phyloP scores from a whole-genome alignment of 2,888 invertebrate species.

The Lamellibrachia satsuma region DNA sequence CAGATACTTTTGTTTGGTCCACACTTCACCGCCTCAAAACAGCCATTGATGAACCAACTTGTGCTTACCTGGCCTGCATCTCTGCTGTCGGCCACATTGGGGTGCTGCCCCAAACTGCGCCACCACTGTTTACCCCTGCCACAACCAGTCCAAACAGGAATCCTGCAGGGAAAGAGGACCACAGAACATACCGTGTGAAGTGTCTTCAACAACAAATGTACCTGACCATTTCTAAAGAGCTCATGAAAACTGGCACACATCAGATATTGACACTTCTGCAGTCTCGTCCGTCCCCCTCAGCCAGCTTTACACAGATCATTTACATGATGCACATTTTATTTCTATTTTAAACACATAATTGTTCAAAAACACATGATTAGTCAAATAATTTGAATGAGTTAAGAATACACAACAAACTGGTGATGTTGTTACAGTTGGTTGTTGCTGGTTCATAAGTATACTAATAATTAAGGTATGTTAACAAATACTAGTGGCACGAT shows the following conservation, averaged over 20 bases:
- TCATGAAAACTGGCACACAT: neutral
- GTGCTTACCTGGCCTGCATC: constrained; percentile 44
- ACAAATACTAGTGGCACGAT: too few relatives aligned
- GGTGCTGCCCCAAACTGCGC: constrained; percentile 51
- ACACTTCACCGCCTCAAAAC: too few relatives aligned
- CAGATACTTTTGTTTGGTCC: neutral
- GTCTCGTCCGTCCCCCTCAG: neutral
- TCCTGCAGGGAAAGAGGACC: constrained; percentile 33
- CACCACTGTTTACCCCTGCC: constrained; percentile 48
- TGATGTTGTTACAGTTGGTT: too few relatives aligned
- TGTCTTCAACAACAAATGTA: neutral
- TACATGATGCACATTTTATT: neutral
- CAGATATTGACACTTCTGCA: neutral
- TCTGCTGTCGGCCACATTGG: constrained; percentile 42
- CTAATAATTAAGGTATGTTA: too few relatives aligned
- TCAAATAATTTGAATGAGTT: neutral
- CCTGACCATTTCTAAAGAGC: neutral
- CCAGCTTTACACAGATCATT: neutral
- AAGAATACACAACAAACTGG: neutral
- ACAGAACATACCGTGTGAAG: neutral
- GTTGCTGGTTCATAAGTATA: too few relatives aligned
- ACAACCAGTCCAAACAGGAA: constrained; percentile 41
- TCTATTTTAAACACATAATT: neutral
- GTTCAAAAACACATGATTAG: neutral
- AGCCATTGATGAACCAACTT: too few relatives aligned